Evolutionary conservation across 1,140 invertebrate genomes (phyloP), one percentile per base, ranked within the genome.

Genomic region (Magallana gigas): DNA sequence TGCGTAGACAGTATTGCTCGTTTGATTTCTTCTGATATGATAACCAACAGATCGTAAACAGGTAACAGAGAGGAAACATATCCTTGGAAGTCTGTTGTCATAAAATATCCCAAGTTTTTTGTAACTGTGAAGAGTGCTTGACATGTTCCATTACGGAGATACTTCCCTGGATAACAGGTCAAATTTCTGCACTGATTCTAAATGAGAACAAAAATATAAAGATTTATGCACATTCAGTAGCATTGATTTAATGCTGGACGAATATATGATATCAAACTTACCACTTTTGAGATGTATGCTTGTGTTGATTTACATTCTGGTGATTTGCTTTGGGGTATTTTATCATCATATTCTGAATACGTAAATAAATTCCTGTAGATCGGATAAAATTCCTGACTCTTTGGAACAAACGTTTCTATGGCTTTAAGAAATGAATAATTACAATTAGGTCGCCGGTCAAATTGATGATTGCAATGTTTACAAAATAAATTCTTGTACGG

Each of bases 161-260:
- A 11, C 9, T 76, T 36, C 23, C 68, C 68, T 11, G 68, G 68
- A 76, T 76, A 76, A 76, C 68, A 76, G 11, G 68, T 76, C 36
- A 48, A 48, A 1, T 48, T 48, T 48, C 36, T 48, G 36, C 36
- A 48, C 36, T 48, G 36, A 48, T 48, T 48, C 36, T 48, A 48
- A 48, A 48, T 48, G 36, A 48, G 36, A 48, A 48, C 36, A 48
- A 48, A 48, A 48, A 48, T 1, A 36, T 1, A 48, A 48, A 4
- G 5, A 48, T 48, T 2, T 5, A 5, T 48, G 36, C 36, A 48
- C 36, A 48, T 48, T 48, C 5, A 48, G 36, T 48, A 48, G 3
- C 36, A 48, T 48, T 48, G 36, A 48, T 48, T 48, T 48, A 48
- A 48, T 48, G 36, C 36, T 48, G 36, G 36, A 48, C 36, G 5